A percentile compares a stretch with the other conserved stretches of the same genome.
Conservation (phyloP, 2,797 vertebrate genomes). For the Antennarius maculatus region DNA sequence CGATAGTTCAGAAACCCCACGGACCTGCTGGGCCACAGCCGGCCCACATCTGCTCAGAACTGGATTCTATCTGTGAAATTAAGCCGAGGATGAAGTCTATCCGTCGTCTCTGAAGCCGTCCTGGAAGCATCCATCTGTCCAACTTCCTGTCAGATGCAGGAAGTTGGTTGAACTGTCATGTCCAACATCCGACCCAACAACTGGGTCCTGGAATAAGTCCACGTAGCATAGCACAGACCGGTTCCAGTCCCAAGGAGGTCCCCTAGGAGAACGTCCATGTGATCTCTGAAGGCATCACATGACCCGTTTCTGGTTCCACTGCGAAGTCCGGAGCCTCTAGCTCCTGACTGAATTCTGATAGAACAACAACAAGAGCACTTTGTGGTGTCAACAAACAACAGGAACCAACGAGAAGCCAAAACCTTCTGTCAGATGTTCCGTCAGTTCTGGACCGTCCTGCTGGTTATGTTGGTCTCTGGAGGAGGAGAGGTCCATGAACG, state of each 20-base stretch:
- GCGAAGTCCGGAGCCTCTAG: too few relatives aligned
- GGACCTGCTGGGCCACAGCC: conserved; percentile 10
- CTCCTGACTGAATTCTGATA: too few relatives aligned
- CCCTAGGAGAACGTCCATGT: background rate
- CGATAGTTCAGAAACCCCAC: conserved; percentile 49
- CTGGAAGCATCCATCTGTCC: conserved; percentile 8
- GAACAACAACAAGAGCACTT: too few relatives aligned
- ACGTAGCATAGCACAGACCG: conserved; percentile 65
- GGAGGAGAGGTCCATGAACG: too few relatives aligned
- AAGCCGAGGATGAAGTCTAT: background rate
- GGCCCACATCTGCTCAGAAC: conserved; percentile 11
- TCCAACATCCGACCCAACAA: conserved; percentile 21
- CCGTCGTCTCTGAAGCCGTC: background rate
- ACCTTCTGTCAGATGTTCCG: too few relatives aligned
- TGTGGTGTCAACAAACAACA: too few relatives aligned
- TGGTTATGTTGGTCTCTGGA: too few relatives aligned
- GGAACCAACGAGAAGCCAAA: too few relatives aligned
- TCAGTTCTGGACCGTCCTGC: too few relatives aligned
- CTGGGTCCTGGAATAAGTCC: conserved; percentile 5
- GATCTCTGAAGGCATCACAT: background rate
- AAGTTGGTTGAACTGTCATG: conserved; percentile 19
- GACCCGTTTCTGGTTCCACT: too few relatives aligned
- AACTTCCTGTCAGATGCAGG: conserved; percentile 15
- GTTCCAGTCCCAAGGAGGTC: conserved; percentile 24
- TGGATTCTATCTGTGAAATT: conserved; percentile 10